A percentile compares a stretch with the other conserved stretches of the same genome.
Conservation (phyloP, 2,888 invertebrate species). For the Rhyacophila evoluta region DNA sequence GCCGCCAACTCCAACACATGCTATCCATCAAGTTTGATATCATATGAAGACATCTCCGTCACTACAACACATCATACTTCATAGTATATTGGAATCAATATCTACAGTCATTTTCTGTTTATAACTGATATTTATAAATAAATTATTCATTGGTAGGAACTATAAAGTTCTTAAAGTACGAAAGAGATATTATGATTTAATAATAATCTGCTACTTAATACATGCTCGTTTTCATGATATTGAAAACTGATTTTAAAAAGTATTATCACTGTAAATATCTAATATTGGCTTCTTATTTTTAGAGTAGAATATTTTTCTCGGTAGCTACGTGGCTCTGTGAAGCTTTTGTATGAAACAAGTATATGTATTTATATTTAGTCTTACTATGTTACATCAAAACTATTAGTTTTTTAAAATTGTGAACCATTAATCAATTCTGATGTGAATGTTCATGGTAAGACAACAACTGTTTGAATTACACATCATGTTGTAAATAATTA, state of each 20-base stretch:
- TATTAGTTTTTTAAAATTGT: too few relatives aligned
- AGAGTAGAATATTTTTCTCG: too few relatives aligned
- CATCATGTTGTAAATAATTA: too few relatives aligned
- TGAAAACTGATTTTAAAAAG: too few relatives aligned
- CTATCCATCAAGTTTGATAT: conserved; percentile 25
- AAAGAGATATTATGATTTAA: not conserved
- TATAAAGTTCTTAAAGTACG: not conserved
- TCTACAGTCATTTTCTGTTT: not conserved
- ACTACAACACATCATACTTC: not conserved
- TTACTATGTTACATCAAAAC: too few relatives aligned
- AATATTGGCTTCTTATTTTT: not conserved
- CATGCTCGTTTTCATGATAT: not conserved
- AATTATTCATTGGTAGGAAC: not conserved
- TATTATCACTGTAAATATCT: not conserved
- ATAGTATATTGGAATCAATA: not conserved
- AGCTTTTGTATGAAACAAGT: too few relatives aligned
- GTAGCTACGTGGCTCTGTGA: too few relatives aligned
- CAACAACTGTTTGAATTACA: too few relatives aligned
- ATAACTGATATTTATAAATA: not conserved
- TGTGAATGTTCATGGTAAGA: too few relatives aligned
- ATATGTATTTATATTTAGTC: too few relatives aligned
- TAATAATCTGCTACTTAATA: conserved; percentile 1
- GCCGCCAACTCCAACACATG: conserved; percentile 54
- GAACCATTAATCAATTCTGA: too few relatives aligned
- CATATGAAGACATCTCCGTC: not conserved